Evolutionary conservation across 2,797 vertebrate genomes (phyloP).

Genomic region (Pantherophis vulpinus): DNA sequence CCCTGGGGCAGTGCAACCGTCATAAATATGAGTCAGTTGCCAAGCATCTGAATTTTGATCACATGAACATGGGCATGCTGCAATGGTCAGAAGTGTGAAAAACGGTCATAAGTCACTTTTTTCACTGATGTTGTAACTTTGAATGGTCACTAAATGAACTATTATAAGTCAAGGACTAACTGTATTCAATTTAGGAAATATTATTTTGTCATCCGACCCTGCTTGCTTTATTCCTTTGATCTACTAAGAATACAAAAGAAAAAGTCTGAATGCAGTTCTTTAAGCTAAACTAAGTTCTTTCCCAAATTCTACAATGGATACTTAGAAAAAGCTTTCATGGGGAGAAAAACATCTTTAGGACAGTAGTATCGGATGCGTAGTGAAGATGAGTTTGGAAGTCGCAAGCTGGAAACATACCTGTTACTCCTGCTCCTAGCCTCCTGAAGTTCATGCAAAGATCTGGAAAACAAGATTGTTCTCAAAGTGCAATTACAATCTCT

Average conservation of each 20-base stretch:
- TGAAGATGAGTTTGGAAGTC: neutral
- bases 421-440: neutral
- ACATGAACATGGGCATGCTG: neutral
- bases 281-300: neutral
- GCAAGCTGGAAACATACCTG: neutral
- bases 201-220: neutral
- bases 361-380: neutral
- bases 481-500: neutral
- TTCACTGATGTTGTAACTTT: neutral
- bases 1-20: too few relatives aligned
- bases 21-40: too few relatives aligned
- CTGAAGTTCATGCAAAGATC: neutral
- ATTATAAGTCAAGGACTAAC: neutral
- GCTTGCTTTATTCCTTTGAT: neutral
- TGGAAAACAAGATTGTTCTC: neutral
- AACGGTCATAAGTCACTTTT: neutral
- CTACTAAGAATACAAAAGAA: neutral
- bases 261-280: neutral
- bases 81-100: neutral
- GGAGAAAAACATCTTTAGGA: too few relatives aligned
- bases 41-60: neutral
- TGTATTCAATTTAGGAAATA: neutral
- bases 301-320: neutral
- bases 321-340: neutral
- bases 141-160: neutral